A percentile compares a stretch with the other conserved stretches of the same genome.
Evolutionary conservation across 2,113 vertebrate genomes (phyloP).

Genomic region (Crypturellus undulatus): DNA sequence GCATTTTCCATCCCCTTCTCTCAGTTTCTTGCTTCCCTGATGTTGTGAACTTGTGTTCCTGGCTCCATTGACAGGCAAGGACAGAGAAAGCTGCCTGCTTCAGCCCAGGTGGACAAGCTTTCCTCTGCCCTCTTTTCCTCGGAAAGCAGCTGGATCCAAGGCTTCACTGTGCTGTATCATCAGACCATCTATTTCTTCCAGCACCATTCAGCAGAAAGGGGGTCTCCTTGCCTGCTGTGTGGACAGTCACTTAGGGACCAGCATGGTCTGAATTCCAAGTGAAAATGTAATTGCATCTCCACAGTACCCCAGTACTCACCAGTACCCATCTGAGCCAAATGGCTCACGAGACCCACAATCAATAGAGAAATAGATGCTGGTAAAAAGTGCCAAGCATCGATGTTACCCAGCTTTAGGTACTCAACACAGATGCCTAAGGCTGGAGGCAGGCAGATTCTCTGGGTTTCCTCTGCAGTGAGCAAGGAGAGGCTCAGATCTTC

Average conservation of each 20-base stretch:
- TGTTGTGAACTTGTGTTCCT: not conserved
- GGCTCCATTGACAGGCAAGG: not conserved
- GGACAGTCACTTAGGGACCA: not conserved
- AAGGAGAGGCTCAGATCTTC: not conserved
- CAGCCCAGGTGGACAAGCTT: not conserved
- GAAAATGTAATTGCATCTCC: not conserved
- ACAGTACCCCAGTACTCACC: not conserved
- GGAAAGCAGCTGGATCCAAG: not conserved
- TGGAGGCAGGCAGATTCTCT: not conserved
- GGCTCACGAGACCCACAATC: not conserved
- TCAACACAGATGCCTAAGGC: not conserved
- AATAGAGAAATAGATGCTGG: not conserved
- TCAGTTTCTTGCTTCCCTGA: not conserved
- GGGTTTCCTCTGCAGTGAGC: not conserved
- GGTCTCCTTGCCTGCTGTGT: not conserved
- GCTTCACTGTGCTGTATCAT: not conserved
- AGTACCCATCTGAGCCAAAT: not conserved
- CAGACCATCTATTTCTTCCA: not conserved
- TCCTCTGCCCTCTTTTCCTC: not conserved
- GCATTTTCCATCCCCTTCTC: not conserved
- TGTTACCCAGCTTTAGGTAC: not conserved
- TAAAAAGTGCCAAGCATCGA: not conserved
- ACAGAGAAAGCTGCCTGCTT: constrained; percentile 17
- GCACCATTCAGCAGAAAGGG: not conserved
- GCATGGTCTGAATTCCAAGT: not conserved